Evolutionary conservation across 2,113 vertebrate genomes (phyloP).

Genomic region (Dromaius novaehollandiae): DNA sequence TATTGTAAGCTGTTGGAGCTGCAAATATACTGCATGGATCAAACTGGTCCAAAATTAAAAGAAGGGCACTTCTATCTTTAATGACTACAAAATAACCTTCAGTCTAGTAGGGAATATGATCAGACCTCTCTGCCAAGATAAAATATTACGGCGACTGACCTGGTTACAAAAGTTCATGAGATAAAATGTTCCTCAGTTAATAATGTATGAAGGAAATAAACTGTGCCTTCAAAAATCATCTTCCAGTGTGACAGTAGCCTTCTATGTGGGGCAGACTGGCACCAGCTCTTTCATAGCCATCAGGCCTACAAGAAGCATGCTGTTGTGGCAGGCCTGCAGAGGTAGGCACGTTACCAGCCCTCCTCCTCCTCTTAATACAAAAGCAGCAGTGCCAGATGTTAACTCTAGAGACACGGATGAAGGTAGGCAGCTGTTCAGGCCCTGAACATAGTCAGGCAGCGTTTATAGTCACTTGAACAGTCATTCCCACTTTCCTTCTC

Average conservation of each 20-base stretch:
- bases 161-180: background rate
- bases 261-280: background rate
- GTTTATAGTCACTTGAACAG: background rate
- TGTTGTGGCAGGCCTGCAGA: background rate
- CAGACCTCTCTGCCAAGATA: background rate
- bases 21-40: background rate
- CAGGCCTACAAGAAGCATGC: background rate
- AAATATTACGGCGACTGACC: background rate
- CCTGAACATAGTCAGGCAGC: background rate
- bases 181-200: background rate
- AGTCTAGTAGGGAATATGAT: background rate
- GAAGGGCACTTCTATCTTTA: background rate
- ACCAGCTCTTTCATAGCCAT: background rate
- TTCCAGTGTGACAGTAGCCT: background rate
- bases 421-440: background rate
- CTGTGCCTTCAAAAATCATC: background rate
- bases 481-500: background rate
- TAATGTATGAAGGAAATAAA: background rate
- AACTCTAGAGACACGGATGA: background rate
- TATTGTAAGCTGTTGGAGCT: background rate
- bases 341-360: background rate
- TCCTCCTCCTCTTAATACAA: background rate
- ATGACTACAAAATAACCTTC: background rate
- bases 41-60: background rate
- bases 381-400: conserved; percentile 10